Percentiles rank a stretch among this genome's conserved stretches.
phyloP scores from a whole-genome alignment of 2,888 invertebrate genomes.

The Andrena bicolor region DNA sequence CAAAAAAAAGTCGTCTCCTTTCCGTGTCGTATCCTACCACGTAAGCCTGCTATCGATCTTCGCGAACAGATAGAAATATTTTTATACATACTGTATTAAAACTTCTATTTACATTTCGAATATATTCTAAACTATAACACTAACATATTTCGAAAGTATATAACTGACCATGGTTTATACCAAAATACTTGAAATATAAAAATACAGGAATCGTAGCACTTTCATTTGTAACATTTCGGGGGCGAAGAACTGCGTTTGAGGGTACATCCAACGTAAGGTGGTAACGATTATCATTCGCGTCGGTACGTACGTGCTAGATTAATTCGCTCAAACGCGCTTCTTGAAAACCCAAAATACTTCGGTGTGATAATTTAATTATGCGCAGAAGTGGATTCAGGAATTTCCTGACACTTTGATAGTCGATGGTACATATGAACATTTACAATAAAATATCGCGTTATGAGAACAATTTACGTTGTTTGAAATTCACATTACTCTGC shows the following conservation, averaged over 20 bases:
- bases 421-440: constrained; percentile 48
- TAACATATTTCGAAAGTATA: constrained; percentile 44
- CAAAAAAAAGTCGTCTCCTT: constrained; percentile 1
- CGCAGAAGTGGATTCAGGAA: constrained; percentile 40
- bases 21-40: neutral
- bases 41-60: constrained; percentile 1
- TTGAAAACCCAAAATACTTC: constrained; percentile 51
- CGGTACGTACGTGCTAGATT: neutral
- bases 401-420: constrained; percentile 34
- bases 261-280: neutral
- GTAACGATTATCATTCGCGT: no score
- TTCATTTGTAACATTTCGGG: constrained; percentile 41
- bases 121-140: constrained; percentile 44
- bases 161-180: constrained; percentile 66
- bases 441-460: constrained; percentile 42
- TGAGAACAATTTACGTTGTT: constrained; percentile 46
- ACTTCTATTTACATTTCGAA: constrained; percentile 50
- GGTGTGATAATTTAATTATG: constrained; percentile 37
- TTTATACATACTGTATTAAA: constrained; percentile 37
- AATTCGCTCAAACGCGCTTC: constrained; percentile 33
- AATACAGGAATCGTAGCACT: constrained; percentile 63
- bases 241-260: constrained; percentile 49
- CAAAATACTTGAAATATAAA: constrained; percentile 64
- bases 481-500: constrained; percentile 40
- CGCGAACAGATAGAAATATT: constrained; percentile 36